phyloP scores from a whole-genome alignment of 2,888 invertebrate species.

The Yponomeuta plumbellus region DNA sequence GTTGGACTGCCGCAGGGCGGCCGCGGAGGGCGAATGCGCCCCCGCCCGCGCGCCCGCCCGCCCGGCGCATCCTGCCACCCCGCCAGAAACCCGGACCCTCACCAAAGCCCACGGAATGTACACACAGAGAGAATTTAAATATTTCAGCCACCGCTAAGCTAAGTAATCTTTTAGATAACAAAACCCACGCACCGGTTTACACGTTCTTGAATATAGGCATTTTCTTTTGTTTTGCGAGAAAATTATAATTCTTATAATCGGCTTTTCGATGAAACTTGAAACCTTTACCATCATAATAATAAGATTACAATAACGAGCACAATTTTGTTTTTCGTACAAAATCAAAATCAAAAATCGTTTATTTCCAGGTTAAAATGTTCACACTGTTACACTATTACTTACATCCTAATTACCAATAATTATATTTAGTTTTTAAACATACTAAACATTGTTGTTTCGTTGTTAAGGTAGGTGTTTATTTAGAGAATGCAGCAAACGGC shows the following conservation, averaged over 20 bases:
- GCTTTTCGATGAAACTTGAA: no score
- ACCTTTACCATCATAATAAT: no score
- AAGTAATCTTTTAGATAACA: slow-evolving; percentile 12
- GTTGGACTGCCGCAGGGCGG: slow-evolving; percentile 72
- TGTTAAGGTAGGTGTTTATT: no score
- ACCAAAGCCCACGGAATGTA: slow-evolving; percentile 17
- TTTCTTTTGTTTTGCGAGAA: not conserved
- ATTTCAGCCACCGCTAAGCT: slow-evolving; percentile 23
- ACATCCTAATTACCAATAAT: no score
- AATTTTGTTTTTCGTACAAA: no score
- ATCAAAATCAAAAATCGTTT: no score
- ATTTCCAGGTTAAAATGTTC: no score
- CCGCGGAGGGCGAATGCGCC: slow-evolving; percentile 64
- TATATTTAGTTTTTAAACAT: no score
- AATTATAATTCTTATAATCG: not conserved
- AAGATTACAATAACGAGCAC: no score
- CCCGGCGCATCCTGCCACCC: slow-evolving; percentile 61
- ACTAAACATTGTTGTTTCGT: no score
- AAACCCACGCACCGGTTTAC: slow-evolving; percentile 8
- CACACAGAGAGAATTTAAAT: slow-evolving; percentile 2
- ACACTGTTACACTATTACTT: no score
- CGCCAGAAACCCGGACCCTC: slow-evolving; percentile 34
- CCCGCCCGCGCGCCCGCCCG: slow-evolving; percentile 27
- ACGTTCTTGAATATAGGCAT: not conserved
- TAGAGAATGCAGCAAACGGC: no score